A percentile compares a stretch with the other conserved stretches of the same genome.
These are phyloP conservation scores for pig (Sus scrofa) DNA, from an alignment of 2,113 vertebrate species.

Conservation along the genomic window DNA sequence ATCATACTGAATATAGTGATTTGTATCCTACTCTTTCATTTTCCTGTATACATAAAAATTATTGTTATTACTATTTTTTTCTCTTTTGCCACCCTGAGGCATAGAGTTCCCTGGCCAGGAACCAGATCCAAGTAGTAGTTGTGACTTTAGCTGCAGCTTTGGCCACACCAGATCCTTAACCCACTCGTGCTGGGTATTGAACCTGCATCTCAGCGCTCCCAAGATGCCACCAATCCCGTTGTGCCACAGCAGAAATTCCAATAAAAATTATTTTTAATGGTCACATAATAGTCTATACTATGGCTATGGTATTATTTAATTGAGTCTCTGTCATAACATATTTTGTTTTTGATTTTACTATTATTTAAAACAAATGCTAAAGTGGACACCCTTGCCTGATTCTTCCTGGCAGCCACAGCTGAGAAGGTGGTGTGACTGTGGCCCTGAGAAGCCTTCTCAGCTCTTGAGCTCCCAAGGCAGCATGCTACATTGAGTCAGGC, in stretches of 20 bases:
- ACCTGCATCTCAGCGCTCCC: too few relatives aligned
- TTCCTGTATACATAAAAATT: neutral
- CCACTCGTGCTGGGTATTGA: too few relatives aligned
- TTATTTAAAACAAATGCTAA: neutral
- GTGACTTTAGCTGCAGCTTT: too few relatives aligned
- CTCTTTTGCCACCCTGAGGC: too few relatives aligned
- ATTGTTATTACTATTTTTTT: too few relatives aligned
- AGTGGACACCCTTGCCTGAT: neutral
- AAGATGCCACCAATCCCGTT: too few relatives aligned
- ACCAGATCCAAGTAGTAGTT: too few relatives aligned
- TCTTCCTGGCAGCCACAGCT: neutral
- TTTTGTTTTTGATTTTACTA: conserved; percentile 36
- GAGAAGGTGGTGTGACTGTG: neutral
- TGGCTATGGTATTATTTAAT: neutral
- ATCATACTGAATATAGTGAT: neutral
- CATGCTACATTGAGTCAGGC: neutral
- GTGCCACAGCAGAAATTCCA: neutral
- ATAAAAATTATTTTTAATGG: conserved; percentile 21
- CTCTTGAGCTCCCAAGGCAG: neutral
- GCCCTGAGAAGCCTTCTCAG: neutral
- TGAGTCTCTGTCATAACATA: neutral
- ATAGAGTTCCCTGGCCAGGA: too few relatives aligned
- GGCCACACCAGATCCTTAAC: too few relatives aligned
- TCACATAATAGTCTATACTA: neutral
- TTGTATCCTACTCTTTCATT: neutral